These are phyloP conservation scores for Xylocampa areola DNA, from an alignment of 2,888 invertebrate genomes.

Conservation along the genomic window DNA sequence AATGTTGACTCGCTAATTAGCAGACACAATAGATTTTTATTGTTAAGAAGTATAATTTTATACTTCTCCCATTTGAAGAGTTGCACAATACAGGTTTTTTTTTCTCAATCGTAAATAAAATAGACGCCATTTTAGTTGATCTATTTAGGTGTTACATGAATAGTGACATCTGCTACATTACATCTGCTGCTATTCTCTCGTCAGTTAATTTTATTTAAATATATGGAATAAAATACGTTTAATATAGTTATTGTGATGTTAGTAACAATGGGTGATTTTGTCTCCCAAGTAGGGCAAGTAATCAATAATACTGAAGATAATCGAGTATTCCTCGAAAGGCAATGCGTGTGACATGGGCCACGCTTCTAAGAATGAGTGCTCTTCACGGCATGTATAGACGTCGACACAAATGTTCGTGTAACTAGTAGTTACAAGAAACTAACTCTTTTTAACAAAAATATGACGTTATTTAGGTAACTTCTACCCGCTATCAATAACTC, in stretches of 20 bases:
- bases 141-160: conserved; percentile 21
- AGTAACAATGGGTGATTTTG: conserved; percentile 67
- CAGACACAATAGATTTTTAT: too few species aligned
- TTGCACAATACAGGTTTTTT: too few species aligned
- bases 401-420: conserved; percentile 37
- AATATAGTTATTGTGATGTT: conserved; percentile 39
- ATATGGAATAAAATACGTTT: conserved; percentile 20
- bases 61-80: too few species aligned
- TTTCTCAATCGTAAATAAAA: neutral
- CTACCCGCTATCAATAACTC: too few species aligned
- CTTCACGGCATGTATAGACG: conserved; percentile 67
- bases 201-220: conserved; percentile 16
- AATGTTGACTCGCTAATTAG: neutral
- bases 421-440: too few species aligned
- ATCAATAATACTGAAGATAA: conserved; percentile 77
- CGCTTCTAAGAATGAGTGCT: conserved; percentile 73
- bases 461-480: too few species aligned
- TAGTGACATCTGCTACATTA: conserved; percentile 26
- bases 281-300: conserved; percentile 61
- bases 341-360: conserved; percentile 80
- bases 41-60: too few species aligned
- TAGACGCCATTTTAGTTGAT: neutral
- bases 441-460: too few species aligned
- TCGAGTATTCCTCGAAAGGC: conserved; percentile 76
- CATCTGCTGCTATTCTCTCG: conserved; percentile 26